phyloP scores from a whole-genome alignment of 2,113 vertebrate species.

The Bujurquina vittata region DNA sequence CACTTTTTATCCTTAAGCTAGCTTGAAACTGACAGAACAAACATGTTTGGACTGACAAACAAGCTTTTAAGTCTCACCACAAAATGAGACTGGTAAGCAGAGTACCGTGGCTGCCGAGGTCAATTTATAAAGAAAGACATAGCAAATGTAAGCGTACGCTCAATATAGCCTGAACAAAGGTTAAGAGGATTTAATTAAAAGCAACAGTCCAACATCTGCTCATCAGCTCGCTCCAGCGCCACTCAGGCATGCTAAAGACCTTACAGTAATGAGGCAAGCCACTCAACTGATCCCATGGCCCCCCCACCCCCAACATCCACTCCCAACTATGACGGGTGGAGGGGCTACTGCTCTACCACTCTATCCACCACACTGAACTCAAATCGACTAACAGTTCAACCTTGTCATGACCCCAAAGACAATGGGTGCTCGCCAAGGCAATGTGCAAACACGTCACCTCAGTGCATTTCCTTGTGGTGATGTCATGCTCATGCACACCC shows the following conservation, averaged over 20 bases:
- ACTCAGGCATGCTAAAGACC: conserved; percentile 71
- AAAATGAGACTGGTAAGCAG: background rate
- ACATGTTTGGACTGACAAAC: background rate
- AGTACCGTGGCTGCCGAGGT: background rate
- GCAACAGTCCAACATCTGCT: conserved; percentile 83
- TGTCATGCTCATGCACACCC: conserved; percentile 25
- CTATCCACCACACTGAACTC: conserved; percentile 42
- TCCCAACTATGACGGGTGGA: background rate
- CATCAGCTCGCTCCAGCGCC: conserved; percentile 75
- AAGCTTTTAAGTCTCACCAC: background rate
- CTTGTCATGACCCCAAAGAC: conserved; percentile 49
- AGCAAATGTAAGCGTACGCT: conserved; percentile 62
- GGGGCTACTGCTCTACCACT: conserved; percentile 22
- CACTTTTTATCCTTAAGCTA: background rate
- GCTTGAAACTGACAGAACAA: background rate
- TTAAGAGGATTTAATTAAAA: conserved; percentile 82
- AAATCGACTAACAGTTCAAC: conserved; percentile 53
- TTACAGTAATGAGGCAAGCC: conserved; percentile 74
- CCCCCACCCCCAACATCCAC: conserved; percentile 25
- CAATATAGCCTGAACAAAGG: conserved; percentile 81
- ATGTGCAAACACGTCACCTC: conserved; percentile 60
- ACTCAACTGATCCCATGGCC: conserved; percentile 55
- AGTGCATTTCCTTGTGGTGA: conserved; percentile 13
- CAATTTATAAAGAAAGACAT: conserved; percentile 25
- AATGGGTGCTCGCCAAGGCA: conserved; percentile 41